A percentile compares a stretch with the other conserved stretches of the same genome.
Evolutionary conservation across 2,797 vertebrate species (phyloP).

Genomic region (Adelosebastes latens): DNA sequence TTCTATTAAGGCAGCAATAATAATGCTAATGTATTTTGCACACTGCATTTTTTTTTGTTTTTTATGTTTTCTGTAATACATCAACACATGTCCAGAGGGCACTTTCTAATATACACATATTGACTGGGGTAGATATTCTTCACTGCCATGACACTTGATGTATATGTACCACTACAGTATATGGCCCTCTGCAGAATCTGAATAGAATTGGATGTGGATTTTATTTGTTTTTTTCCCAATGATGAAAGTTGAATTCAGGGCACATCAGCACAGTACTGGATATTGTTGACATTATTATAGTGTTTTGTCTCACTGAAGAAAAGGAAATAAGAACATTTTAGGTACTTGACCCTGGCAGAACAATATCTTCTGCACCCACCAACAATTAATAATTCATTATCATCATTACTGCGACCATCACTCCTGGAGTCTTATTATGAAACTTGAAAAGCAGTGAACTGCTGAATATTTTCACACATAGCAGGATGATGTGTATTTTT

Average conservation of each 20-base stretch:
- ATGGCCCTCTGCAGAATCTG: not conserved
- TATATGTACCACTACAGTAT: not conserved
- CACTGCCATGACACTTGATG: not conserved
- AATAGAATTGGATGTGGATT: not conserved
- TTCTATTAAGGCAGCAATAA: constrained; percentile 18
- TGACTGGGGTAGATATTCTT: not conserved
- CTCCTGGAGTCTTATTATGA: constrained; percentile 18
- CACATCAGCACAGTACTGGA: not conserved
- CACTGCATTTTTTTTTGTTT: not conserved
- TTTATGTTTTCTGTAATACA: not conserved
- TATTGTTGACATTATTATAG: constrained; percentile 8
- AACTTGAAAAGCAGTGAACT: constrained; percentile 19
- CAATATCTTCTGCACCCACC: constrained; percentile 20
- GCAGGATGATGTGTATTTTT: not conserved
- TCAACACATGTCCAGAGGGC: not conserved
- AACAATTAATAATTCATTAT: constrained; percentile 50
- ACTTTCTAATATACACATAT: not conserved
- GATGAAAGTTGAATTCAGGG: constrained; percentile 2
- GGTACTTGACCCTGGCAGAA: constrained; percentile 14
- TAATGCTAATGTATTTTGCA: constrained; percentile 1
- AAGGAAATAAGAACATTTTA: constrained; percentile 7
- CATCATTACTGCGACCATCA: constrained; percentile 12
- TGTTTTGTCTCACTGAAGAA: constrained; percentile 1
- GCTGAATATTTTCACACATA: constrained; percentile 27
- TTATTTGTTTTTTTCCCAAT: not conserved